Percentiles rank a stretch among this genome's conserved stretches.
phyloP scores from a whole-genome alignment of 2,797 vertebrate species.

The Ctenopoma kingsleyae region DNA sequence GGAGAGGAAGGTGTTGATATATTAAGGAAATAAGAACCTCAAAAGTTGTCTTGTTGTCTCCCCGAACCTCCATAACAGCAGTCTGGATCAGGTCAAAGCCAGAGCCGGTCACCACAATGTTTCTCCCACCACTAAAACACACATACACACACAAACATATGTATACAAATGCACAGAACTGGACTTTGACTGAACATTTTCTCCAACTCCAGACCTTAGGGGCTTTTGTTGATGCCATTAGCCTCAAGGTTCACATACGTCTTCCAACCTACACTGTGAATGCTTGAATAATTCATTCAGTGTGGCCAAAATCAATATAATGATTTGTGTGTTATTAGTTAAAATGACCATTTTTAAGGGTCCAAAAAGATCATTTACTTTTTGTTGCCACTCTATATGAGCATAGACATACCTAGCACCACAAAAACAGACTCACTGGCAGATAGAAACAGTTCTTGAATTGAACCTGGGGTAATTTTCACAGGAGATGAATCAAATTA shows the following conservation, averaged over 20 bases:
- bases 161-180: neutral
- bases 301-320: too few relatives aligned
- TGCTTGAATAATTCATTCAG: too few relatives aligned
- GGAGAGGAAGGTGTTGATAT: constrained; percentile 13
- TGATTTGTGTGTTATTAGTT: too few relatives aligned
- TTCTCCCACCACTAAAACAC: constrained; percentile 92
- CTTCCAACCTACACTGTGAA: neutral
- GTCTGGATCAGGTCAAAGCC: constrained; percentile 89
- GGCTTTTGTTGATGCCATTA: neutral
- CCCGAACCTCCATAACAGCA: constrained; percentile 73
- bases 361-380: too few relatives aligned
- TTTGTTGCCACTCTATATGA: constrained; percentile 3
- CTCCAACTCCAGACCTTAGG: neutral
- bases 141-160: neutral
- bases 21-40: constrained; percentile 59
- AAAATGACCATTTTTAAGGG: too few relatives aligned
- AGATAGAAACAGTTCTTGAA: constrained; percentile 41
- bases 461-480: constrained; percentile 48
- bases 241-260: neutral
- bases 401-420: constrained; percentile 4
- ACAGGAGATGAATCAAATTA: constrained; percentile 54
- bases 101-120: constrained; percentile 89
- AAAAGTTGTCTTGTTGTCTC: constrained; percentile 40
- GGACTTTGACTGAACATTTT: neutral
- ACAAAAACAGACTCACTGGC: constrained; percentile 13